Percentiles rank a stretch among this genome's conserved stretches.
Conservation (phyloP, 2,113 vertebrate species). For the Bubo bubo region DNA sequence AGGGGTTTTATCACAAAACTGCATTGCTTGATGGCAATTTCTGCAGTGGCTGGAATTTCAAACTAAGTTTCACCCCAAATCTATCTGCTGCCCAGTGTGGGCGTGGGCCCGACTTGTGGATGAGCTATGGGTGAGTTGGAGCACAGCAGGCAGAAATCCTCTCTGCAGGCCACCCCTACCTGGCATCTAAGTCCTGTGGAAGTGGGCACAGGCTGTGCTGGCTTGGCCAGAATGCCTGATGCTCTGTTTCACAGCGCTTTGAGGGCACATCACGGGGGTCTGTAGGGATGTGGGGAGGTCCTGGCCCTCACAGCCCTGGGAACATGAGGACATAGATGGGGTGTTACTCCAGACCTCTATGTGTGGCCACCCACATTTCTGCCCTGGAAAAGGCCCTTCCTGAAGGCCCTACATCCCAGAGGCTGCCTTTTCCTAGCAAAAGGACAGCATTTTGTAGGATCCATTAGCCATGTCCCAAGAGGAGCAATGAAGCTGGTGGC, state of each 20-base stretch:
- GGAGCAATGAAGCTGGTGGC: background rate
- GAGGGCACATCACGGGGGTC: background rate
- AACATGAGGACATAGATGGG: background rate
- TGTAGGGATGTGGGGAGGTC: background rate
- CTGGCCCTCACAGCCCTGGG: background rate
- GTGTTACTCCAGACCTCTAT: rapidly evolving
- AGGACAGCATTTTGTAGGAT: background rate
- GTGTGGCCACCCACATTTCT: background rate
- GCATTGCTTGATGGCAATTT: rapidly evolving
- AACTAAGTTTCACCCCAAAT: background rate
- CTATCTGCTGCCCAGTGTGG: rapidly evolving
- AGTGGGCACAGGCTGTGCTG: rapidly evolving
- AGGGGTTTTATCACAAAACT: background rate
- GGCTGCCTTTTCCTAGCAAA: background rate
- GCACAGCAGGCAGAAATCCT: background rate
- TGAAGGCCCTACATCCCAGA: background rate
- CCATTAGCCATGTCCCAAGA: background rate
- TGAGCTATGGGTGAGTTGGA: background rate
- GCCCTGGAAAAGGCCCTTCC: background rate
- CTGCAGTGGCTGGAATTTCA: background rate
- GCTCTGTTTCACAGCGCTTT: background rate
- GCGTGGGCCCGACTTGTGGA: background rate
- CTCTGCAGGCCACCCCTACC: background rate
- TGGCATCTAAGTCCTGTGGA: background rate
- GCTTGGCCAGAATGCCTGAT: background rate